Base-by-base conservation (phyloP, 23 tunicate species). In the Clavelina lepadiformis region DNA sequence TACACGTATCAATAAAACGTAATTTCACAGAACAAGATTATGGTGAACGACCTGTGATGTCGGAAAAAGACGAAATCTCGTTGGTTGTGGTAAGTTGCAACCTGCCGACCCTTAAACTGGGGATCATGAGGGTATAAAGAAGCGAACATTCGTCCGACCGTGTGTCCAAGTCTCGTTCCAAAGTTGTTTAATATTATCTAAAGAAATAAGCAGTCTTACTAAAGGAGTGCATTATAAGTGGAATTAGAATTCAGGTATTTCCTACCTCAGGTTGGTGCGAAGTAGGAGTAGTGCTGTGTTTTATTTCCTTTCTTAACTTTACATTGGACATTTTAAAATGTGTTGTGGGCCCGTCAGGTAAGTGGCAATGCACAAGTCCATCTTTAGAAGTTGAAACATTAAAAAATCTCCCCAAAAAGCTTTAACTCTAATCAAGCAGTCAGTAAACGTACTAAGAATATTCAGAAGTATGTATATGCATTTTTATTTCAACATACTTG, bases 331-430 rank as follows among this genome's bases (percentile, higher is more conserved):
- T 41, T 67, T 94, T 94, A 69, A 94, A 94, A 67, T 94, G 95
- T 31, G 85, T 91, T 1, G 99, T 94, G 24, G 99, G 99, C 21
- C 99, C 99, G 33, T 88, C 75, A 21, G 99, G 99, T 21, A 94
- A 70, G 61, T 94, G 95, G 46, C 83, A 74, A 1, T 86, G 36
- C 19, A 86, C 33, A 36, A 94, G 47, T 37, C 88, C 99, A 58
- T 93, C 82, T 76, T 56, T 1, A 32, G n/a, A n/a, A n/a, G n/a
- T n/a, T n/a, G n/a, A n/a, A n/a, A n/a, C n/a, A n/a, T n/a, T n/a
- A n/a, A n/a, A n/a, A n/a, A n/a, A n/a, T n/a, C n/a, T n/a, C n/a
- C n/a, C n/a, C n/a, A n/a, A n/a, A n/a, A n/a, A n/a, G n/a, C n/a
- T n/a, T n/a, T n/a, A n/a, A n/a, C n/a, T n/a, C n/a, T n/a, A n/a